Base-by-base conservation (phyloP, 2,888 invertebrate genomes). In the Lithophane leautieri region DNA sequence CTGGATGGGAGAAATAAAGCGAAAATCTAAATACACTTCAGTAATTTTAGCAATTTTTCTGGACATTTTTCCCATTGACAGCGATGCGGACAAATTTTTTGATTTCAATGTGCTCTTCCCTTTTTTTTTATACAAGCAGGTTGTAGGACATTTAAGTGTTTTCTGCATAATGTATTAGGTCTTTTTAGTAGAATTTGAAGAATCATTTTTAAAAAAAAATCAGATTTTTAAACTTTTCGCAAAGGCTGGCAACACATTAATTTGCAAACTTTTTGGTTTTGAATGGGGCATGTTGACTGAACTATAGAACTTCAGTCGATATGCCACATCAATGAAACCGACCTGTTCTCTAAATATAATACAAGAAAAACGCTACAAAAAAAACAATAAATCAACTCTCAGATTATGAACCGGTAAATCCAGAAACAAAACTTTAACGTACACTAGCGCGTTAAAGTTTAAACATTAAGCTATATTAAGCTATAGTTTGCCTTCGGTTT, bases 401-500 rank as follows among this genome's bases (percentile, higher is more conserved):
- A 2, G 34, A 42, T 28, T 65, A 78, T 54, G 54, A n/a, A 62
- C 22, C 16, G 25, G 47, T 69, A 80, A 75, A 69, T 70, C 6
- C 4, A 58, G 58, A 54, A 62, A 68, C 19, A 40, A 56, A 63
- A 68, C 34, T 80, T 68, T 44, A 56, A 66, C 62, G 42, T 65
- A 34, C 47, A 74, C 67, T 52, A 58, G 40, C 19, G 34, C 63
- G 4, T 68, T 40, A 14, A 71, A 81, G 44, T 80, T 77, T 63
- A 47, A 71, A 34, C 72, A 47, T 60, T 68, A 71, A 80, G 71
- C 58, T 40, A 44, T 58, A 73, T 56, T 73, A 74, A 74, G 67
- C 71, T 71, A 60, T 63, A 81, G 72, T 72, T 65, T 77, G 25
- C 47, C 62, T 71, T 71, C 4, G 25, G 60, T 72, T 80, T 77